phyloP scores from a whole-genome alignment of 2,797 vertebrate genomes.

The Australoheros facetus region DNA sequence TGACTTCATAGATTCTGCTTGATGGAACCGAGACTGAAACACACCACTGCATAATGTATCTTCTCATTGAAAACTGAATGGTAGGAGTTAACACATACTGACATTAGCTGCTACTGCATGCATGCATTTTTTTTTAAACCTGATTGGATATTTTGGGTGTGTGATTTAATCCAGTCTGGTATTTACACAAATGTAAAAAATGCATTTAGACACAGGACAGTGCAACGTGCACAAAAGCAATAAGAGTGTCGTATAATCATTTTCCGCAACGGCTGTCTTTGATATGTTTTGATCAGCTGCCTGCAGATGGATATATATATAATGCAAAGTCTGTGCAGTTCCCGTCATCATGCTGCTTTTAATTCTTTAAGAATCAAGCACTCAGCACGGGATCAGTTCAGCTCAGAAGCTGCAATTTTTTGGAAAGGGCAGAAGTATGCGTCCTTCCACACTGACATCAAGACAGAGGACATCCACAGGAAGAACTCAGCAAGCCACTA shows the following conservation, averaged over 20 bases:
- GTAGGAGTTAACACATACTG: not conserved
- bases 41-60: too few species aligned
- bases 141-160: not conserved
- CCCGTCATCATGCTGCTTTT: not conserved
- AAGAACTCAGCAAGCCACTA: not conserved
- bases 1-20: not conserved
- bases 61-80: not conserved
- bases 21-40: not conserved
- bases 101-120: not conserved
- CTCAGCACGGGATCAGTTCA: not conserved
- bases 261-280: not conserved
- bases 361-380: not conserved
- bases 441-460: not conserved
- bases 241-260: not conserved
- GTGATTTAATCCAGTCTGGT: not conserved
- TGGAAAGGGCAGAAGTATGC: not conserved
- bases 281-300: not conserved
- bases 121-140: not conserved
- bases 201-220: not conserved
- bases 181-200: not conserved
- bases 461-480: not conserved
- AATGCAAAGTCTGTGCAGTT: not conserved
- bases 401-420: not conserved
- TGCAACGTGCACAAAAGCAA: not conserved
- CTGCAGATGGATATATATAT: not conserved